phyloP scores from a whole-genome alignment of 2,888 invertebrate genomes.

The Myopa testacea region DNA sequence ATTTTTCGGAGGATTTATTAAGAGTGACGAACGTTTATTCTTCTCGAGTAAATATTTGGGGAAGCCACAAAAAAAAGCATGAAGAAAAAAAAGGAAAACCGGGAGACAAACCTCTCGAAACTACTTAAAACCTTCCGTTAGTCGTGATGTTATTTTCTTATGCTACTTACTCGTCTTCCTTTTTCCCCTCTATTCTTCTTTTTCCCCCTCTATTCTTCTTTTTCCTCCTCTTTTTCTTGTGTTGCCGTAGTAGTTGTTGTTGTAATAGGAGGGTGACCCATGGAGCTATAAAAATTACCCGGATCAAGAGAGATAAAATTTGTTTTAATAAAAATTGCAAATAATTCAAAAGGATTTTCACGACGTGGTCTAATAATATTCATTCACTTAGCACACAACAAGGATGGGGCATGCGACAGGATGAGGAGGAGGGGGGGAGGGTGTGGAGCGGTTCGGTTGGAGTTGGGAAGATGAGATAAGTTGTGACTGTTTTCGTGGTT shows the following conservation, averaged over 20 bases:
- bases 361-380: conserved; percentile 9
- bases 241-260: no score
- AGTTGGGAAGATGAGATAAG: not conserved
- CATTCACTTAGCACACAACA: not conserved
- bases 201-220: no score
- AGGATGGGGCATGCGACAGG: not conserved
- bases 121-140: conserved; percentile 23
- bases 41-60: conserved; percentile 28
- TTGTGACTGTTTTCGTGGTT: not conserved
- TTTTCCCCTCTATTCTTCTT: not conserved
- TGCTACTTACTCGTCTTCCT: not conserved
- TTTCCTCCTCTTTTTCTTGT: no score
- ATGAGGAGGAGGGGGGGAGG: not conserved
- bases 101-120: conserved; percentile 1
- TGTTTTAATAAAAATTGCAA: conserved; percentile 41
- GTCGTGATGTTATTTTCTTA: conserved; percentile 11
- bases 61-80: not conserved
- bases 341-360: conserved; percentile 41
- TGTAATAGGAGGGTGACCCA: conserved; percentile 12
- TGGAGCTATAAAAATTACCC: conserved; percentile 40
- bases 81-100: not conserved
- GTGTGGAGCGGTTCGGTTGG: not conserved
- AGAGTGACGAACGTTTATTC: conserved; percentile 42
- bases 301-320: conserved; percentile 40
- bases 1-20: conserved; percentile 38